Conservation (phyloP, 2,797 vertebrate species). For the Sylvilagus floridanus region DNA sequence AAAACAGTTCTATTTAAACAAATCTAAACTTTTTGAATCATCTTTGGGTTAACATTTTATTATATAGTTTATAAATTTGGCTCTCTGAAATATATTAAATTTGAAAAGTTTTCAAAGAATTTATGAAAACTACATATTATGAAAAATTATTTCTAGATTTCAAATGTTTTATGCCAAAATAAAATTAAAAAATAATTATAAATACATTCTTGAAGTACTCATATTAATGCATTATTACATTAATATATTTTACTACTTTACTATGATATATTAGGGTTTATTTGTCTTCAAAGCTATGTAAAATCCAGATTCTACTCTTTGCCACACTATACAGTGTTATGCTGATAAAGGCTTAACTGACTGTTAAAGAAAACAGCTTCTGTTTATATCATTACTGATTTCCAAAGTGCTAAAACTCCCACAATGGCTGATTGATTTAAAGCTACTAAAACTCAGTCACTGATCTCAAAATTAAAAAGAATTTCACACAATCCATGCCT, state of each 20-base stretch:
- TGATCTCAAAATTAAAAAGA: slow-evolving; percentile 14
- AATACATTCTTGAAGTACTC: too few relatives aligned
- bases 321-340: background rate
- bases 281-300: slow-evolving; percentile 34
- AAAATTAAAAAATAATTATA: too few relatives aligned
- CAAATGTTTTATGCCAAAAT: too few relatives aligned
- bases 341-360: slow-evolving; percentile 1
- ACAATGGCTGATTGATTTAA: background rate
- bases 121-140: too few relatives aligned
- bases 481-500: background rate
- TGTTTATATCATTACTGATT: background rate
- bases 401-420: background rate
- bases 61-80: slow-evolving; percentile 25
- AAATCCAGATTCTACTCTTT: slow-evolving; percentile 10
- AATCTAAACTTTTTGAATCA: background rate
- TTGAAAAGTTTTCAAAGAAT: too few relatives aligned
- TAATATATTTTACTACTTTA: background rate
- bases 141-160: too few relatives aligned
- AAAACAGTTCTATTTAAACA: slow-evolving; percentile 18
- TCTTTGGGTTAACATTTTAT: background rate
- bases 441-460: background rate
- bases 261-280: background rate
- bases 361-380: background rate
- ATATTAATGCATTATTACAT: background rate
- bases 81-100: slow-evolving; percentile 24